A percentile compares a stretch with the other conserved stretches of the same genome.
Evolutionary conservation across 1,140 invertebrate genomes (phyloP).

Genomic region (Nomia melanderi): DNA sequence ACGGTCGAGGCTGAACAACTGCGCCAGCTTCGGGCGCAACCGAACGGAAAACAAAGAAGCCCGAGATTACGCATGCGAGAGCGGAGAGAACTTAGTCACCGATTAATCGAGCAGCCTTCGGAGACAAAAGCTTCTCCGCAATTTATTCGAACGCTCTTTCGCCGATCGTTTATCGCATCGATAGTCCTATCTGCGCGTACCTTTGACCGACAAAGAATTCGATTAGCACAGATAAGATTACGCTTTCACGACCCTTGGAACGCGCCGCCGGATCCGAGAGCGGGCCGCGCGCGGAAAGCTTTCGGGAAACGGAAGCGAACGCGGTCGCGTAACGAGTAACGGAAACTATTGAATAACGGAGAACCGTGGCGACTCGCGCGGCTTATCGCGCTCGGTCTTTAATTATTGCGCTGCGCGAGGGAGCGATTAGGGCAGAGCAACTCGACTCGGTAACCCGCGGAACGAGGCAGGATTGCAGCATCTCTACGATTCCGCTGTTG

Average conservation of each 20-base stretch:
- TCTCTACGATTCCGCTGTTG: not conserved
- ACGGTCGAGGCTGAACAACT: constrained; percentile 59
- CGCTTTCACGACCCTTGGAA: not conserved
- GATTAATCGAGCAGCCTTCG: constrained; percentile 20
- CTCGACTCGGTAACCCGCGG: not conserved
- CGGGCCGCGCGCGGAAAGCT: too few relatives aligned
- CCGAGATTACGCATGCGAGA: constrained; percentile 26
- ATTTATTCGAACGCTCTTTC: not conserved
- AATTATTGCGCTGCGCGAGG: not conserved
- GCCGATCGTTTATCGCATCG: not conserved
- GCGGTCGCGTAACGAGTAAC: not conserved
- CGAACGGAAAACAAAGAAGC: constrained; percentile 22
- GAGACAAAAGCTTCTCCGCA: not conserved
- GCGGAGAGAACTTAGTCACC: not conserved
- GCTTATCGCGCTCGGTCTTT: not conserved
- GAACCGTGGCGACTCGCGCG: not conserved
- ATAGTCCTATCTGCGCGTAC: too few relatives aligned
- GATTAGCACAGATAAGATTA: constrained; percentile 11
- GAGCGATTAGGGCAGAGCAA: not conserved
- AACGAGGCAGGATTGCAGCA: not conserved
- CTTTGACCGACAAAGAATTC: not conserved
- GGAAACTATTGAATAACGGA: not conserved
- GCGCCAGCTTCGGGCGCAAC: constrained; percentile 30
- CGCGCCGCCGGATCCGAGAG: too few relatives aligned
- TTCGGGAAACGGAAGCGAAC: not conserved